A percentile compares a stretch with the other conserved stretches of the same genome.
Evolutionary conservation across 2,113 vertebrate genomes (phyloP).

Genomic region (Pedionomus torquatus): DNA sequence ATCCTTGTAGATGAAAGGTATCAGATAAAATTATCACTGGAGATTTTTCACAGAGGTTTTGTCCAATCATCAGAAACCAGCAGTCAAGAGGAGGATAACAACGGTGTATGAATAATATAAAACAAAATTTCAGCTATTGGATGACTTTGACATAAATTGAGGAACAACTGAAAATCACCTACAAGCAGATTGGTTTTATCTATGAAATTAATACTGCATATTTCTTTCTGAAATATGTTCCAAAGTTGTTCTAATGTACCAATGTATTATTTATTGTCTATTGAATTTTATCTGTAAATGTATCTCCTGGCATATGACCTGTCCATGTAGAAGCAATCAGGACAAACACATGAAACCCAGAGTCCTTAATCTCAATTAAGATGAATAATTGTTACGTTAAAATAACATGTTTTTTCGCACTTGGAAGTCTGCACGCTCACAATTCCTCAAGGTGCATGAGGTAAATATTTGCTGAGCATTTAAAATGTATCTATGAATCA

Average conservation of each 20-base stretch:
- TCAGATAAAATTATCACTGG: background rate
- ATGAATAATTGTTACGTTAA: accelerated
- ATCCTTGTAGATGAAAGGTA: background rate
- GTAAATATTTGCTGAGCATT: background rate
- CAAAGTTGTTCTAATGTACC: background rate
- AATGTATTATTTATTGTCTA: background rate
- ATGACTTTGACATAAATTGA: background rate
- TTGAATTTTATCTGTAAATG: background rate
- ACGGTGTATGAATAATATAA: accelerated
- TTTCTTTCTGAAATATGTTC: background rate
- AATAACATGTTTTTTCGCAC: background rate
- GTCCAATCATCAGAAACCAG: background rate
- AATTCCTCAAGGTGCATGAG: background rate
- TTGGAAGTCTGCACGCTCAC: background rate
- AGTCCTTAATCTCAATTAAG: background rate
- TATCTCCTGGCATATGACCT: background rate
- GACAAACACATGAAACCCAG: background rate
- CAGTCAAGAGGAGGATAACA: background rate
- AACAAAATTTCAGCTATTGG: background rate
- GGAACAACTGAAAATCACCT: background rate
- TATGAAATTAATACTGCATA: background rate
- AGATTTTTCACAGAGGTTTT: background rate
- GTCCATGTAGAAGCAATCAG: background rate
- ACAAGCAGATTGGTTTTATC: background rate
- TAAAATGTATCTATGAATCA: background rate